Conservation (phyloP, 2,797 vertebrate genomes). For the Brachyrhaphis roseni region DNA sequence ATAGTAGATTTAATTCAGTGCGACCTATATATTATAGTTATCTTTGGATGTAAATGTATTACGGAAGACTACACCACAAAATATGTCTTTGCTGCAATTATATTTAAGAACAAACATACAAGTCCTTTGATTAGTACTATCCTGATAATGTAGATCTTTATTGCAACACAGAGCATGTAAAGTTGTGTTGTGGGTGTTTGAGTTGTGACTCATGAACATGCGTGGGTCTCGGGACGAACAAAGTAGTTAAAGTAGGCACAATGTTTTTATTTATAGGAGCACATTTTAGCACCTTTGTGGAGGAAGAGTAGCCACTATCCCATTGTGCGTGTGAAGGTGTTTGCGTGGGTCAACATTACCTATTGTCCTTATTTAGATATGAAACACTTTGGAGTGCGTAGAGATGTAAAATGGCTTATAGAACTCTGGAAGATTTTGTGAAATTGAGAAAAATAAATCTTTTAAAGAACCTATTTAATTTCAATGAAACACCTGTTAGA, state of each 20-base stretch:
- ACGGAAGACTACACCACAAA: background rate
- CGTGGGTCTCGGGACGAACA: conserved; percentile 5
- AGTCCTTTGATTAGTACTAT: background rate
- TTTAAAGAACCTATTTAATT: background rate
- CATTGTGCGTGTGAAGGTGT: background rate
- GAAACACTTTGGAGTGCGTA: background rate
- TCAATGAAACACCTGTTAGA: background rate
- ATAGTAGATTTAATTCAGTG: background rate
- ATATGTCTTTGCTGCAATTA: background rate
- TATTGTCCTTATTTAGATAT: background rate
- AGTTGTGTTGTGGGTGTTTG: background rate
- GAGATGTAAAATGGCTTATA: background rate
- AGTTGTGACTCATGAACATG: conserved; percentile 30
- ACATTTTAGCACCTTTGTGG: background rate
- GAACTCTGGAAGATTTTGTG: background rate
- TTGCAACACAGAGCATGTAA: no score
- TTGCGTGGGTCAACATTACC: background rate
- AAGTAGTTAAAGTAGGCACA: background rate
- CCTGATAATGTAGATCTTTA: background rate
- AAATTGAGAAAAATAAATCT: background rate
- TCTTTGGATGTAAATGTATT: background rate
- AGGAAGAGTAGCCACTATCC: background rate
- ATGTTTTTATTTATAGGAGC: background rate
- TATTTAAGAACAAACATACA: background rate
- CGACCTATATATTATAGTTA: background rate